A percentile compares a stretch with the other conserved stretches of the same genome.
Evolutionary conservation across 2,888 invertebrate genomes (phyloP).

Genomic region (Apodemia hepburni): DNA sequence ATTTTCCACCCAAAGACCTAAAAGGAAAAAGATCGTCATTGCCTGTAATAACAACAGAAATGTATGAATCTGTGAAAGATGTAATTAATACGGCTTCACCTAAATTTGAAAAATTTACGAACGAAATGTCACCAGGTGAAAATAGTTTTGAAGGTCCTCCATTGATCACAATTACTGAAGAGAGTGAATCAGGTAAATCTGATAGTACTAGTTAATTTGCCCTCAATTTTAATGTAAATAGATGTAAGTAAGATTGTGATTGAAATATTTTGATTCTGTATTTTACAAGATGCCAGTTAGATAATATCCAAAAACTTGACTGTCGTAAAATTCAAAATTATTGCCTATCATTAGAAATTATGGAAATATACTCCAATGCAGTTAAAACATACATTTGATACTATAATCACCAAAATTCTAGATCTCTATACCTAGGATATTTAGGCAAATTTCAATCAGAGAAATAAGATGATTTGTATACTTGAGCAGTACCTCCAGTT

Average conservation of each 20-base stretch:
- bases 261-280: constrained; percentile 31
- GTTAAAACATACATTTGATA: too few species aligned
- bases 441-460: too few species aligned
- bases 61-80: constrained; percentile 79
- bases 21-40: constrained; percentile 65
- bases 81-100: constrained; percentile 75
- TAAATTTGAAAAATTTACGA: constrained; percentile 79
- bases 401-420: too few species aligned
- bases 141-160: constrained; percentile 51
- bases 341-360: too few species aligned
- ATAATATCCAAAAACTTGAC: background rate
- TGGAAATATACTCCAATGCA: too few species aligned
- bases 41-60: constrained; percentile 67
- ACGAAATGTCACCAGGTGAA: constrained; percentile 71
- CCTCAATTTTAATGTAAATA: constrained; percentile 45
- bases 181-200: constrained; percentile 61
- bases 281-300: constrained; percentile 32
- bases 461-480: too few species aligned
- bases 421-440: too few species aligned
- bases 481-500: too few species aligned
- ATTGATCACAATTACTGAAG: constrained; percentile 74
- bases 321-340: background rate
- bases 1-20: constrained; percentile 54
- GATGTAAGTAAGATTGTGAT: constrained; percentile 35
- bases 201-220: constrained; percentile 65